phyloP scores from a whole-genome alignment of 2,888 invertebrate genomes.

The Mythimna lalbum region DNA sequence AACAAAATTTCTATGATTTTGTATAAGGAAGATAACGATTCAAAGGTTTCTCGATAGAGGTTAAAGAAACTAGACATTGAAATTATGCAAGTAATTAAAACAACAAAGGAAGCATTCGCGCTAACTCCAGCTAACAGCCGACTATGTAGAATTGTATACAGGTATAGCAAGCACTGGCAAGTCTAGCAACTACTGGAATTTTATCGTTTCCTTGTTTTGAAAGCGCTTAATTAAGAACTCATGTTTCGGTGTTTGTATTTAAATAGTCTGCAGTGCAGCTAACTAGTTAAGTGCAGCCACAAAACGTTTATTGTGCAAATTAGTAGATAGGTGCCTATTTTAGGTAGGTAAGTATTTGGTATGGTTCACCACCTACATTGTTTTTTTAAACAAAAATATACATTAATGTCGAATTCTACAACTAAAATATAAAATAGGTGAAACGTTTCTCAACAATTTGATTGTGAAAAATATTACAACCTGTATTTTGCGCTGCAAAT shows the following conservation, averaged over 20 bases:
- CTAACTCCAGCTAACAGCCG: conserved; percentile 28
- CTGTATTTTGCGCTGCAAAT: too few species aligned
- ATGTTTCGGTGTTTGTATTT: conserved; percentile 45
- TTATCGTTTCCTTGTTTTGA: conserved; percentile 63
- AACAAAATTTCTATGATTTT: background rate
- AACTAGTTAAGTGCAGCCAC: conserved; percentile 20
- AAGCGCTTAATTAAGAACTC: conserved; percentile 61
- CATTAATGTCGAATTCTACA: background rate
- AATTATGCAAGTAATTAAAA: conserved; percentile 38
- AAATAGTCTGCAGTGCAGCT: conserved; percentile 26
- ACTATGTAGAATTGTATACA: conserved; percentile 30
- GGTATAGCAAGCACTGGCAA: conserved; percentile 26
- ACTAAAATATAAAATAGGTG: too few species aligned
- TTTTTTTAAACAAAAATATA: conserved; percentile 4
- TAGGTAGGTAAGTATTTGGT: too few species aligned
- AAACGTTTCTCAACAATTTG: too few species aligned
- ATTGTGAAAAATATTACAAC: too few species aligned
- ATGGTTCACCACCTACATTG: too few species aligned
- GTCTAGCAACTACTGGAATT: conserved; percentile 42
- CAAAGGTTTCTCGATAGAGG: conserved; percentile 21
- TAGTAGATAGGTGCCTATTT: background rate
- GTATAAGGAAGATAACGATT: conserved; percentile 5
- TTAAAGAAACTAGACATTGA: conserved; percentile 21
- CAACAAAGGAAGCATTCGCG: conserved; percentile 48
- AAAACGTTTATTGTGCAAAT: conserved; percentile 12